These are phyloP conservation scores for Colletes gigas DNA, from an alignment of 1,140 invertebrate species.

Conservation along the genomic window DNA sequence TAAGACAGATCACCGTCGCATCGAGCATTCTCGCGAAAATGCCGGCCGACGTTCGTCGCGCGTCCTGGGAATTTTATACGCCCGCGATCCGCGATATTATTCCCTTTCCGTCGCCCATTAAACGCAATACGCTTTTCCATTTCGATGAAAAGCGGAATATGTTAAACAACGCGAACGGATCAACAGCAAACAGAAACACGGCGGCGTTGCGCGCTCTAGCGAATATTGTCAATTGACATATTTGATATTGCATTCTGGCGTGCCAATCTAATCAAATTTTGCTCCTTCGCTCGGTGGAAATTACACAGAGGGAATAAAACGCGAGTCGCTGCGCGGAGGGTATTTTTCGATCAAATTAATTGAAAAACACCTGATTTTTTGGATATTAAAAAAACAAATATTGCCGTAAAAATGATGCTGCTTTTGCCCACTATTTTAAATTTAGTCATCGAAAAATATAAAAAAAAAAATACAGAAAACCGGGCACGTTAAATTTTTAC, in stretches of 20 bases:
- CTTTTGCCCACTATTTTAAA: no score
- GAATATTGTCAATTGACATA: conserved; percentile 16
- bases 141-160: neutral
- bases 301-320: no score
- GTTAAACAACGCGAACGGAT: neutral
- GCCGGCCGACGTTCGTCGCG: conserved; percentile 38
- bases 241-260: neutral
- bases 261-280: neutral
- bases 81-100: neutral
- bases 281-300: no score
- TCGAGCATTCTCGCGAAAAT: conserved; percentile 24
- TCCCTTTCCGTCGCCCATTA: neutral
- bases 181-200: neutral
- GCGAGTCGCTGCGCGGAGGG: neutral
- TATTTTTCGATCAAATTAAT: no score
- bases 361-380: no score
- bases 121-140: neutral
- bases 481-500: no score
- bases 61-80: conserved; percentile 44
- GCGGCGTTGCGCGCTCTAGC: neutral
- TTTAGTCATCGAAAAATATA: no score
- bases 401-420: no score
- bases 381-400: no score
- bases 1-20: conserved; percentile 46
- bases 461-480: no score